Evolutionary conservation across 2,888 invertebrate species (phyloP).

Genomic region (Aphrophora alni): DNA sequence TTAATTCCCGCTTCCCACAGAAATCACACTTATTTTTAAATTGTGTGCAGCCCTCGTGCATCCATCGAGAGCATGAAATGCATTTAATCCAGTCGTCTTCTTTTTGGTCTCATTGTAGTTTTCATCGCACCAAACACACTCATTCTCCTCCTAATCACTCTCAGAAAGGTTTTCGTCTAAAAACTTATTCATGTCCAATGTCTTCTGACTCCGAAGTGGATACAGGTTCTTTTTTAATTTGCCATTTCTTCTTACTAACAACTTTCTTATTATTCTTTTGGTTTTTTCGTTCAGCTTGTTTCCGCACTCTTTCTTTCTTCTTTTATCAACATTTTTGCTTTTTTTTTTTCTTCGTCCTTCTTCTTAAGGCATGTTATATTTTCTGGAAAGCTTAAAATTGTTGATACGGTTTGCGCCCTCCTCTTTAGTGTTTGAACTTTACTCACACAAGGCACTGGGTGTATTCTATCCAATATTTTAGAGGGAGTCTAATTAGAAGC

Average conservation of each 20-base stretch:
- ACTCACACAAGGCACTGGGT: neutral
- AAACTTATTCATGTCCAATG: neutral
- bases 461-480: neutral
- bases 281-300: neutral
- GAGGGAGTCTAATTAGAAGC: constrained; percentile 10
- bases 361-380: constrained; percentile 22
- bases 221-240: neutral
- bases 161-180: neutral
- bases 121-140: constrained; percentile 20
- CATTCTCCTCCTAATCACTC: neutral
- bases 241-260: neutral
- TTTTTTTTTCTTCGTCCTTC: neutral
- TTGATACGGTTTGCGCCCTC: neutral
- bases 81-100: constrained; percentile 28
- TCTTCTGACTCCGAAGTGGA: neutral
- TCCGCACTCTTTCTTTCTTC: neutral
- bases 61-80: constrained; percentile 20
- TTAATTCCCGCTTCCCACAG: constrained; percentile 22
- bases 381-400: constrained; percentile 24
- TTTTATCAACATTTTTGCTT: constrained; percentile 8
- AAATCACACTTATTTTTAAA: constrained; percentile 24
- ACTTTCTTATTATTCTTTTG: neutral
- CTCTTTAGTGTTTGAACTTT: neutral
- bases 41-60: constrained; percentile 16
- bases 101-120: constrained; percentile 16